These are phyloP conservation scores for Eretmochelys imbricata DNA, from an alignment of 2,113 vertebrate genomes.

Conservation along the genomic window DNA sequence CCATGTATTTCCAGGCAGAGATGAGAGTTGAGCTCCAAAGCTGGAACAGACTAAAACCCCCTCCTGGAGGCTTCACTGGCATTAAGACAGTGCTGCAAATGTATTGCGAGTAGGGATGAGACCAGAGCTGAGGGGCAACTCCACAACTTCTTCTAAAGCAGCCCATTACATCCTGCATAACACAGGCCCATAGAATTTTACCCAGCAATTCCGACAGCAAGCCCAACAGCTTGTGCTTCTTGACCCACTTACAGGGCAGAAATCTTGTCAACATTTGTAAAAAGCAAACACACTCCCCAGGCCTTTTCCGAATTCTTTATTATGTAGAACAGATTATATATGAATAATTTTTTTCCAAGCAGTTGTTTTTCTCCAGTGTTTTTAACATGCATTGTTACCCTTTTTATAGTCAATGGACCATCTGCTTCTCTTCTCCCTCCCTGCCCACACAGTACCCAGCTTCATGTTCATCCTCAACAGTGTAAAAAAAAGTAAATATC, in stretches of 20 bases:
- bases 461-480: slow-evolving; percentile 62
- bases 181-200: not conserved
- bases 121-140: not conserved
- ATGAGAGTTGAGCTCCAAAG: not conserved
- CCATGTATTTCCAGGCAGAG: not conserved
- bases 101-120: not conserved
- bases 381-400: slow-evolving; percentile 70
- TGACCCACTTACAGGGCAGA: not conserved
- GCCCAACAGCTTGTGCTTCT: not conserved
- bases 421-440: slow-evolving; percentile 5
- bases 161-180: not conserved
- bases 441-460: slow-evolving; percentile 47
- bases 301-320: slow-evolving; percentile 73
- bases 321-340: slow-evolving; percentile 75
- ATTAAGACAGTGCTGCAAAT: not conserved
- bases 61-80: not conserved
- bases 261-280: not conserved
- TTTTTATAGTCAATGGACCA: slow-evolving; percentile 62
- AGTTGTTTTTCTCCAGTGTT: slow-evolving; percentile 43
- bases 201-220: not conserved
- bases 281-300: not conserved
- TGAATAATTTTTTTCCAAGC: slow-evolving; percentile 66
- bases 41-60: not conserved
- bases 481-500: slow-evolving; percentile 76
- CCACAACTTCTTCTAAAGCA: not conserved